Evolutionary conservation across 2,797 vertebrate species (phyloP).

Genomic region (Mycteria americana): DNA sequence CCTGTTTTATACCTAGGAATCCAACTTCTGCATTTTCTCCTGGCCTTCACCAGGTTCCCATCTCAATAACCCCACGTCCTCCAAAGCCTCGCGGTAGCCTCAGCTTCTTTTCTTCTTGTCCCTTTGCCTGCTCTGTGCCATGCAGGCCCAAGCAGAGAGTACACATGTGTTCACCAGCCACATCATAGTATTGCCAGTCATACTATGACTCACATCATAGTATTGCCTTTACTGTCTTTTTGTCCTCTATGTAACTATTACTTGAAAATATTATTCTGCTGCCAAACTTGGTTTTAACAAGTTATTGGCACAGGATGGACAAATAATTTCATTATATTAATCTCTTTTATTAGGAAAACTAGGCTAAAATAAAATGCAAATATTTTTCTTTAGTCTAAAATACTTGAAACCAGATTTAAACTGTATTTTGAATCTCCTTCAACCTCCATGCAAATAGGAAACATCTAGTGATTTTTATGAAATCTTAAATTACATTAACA

Average conservation of each 20-base stretch:
- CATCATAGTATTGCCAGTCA: background rate
- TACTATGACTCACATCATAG: no score
- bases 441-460: background rate
- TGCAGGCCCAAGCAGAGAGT: fast-evolving
- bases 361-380: background rate
- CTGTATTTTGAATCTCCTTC: background rate
- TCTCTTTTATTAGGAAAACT: background rate
- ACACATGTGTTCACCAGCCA: no score
- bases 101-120: background rate
- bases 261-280: background rate
- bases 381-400: background rate
- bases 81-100: background rate
- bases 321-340: background rate
- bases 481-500: background rate
- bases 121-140: background rate
- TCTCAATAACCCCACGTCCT: fast-evolving
- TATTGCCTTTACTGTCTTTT: background rate
- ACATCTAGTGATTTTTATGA: background rate
- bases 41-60: background rate
- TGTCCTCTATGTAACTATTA: background rate
- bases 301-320: background rate
- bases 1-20: background rate
- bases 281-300: background rate
- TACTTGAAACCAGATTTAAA: background rate
- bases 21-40: background rate